Evolutionary conservation across 2,888 invertebrate species (phyloP).

Genomic region (Tromatobia lineatoria): DNA sequence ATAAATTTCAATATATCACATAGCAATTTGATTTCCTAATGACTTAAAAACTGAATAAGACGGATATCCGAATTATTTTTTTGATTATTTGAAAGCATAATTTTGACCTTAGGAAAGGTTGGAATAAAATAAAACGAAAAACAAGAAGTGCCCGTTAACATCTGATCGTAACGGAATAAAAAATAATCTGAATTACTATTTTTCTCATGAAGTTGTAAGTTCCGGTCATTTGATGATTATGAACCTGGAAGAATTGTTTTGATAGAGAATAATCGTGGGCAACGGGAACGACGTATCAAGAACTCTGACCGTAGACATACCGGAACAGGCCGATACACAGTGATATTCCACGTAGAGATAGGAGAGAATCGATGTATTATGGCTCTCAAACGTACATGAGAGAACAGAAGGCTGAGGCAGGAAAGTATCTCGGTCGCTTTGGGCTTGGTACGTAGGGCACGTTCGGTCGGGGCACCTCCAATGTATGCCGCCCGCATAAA

Average conservation of each 20-base stretch:
- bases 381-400: constrained; percentile 61
- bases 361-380: constrained; percentile 53
- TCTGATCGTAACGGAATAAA: neutral
- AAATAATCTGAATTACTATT: neutral
- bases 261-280: constrained; percentile 27
- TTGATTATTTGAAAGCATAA: neutral
- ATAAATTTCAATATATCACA: too few species aligned
- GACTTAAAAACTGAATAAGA: too few species aligned
- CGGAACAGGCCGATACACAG: constrained; percentile 10
- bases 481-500: constrained; percentile 85
- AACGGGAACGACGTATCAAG: constrained; percentile 16
- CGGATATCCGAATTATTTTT: too few species aligned
- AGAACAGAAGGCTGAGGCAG: constrained; percentile 71
- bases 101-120: neutral
- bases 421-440: constrained; percentile 73
- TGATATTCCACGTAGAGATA: constrained; percentile 8
- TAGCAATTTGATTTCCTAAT: too few species aligned
- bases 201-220: neutral
- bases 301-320: constrained; percentile 7
- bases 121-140: neutral
- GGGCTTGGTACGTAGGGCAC: constrained; percentile 84
- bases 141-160: too few species aligned
- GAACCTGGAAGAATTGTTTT: neutral
- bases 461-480: constrained; percentile 82
- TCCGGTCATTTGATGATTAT: neutral